Conservation (phyloP, 2,888 invertebrate species). For the Pollenia labialis region DNA sequence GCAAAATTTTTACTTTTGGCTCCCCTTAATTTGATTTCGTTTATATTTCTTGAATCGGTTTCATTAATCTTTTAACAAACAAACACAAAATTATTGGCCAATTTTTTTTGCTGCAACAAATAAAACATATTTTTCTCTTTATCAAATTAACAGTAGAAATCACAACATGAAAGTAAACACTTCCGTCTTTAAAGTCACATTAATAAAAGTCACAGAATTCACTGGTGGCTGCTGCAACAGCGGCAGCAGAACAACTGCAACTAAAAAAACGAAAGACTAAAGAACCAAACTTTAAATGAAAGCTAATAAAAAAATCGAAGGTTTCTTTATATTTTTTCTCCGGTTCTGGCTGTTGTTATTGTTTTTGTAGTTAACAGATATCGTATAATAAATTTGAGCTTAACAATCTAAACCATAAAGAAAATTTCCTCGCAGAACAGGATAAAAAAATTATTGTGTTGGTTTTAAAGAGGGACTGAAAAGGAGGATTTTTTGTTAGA, state of each 20-base stretch:
- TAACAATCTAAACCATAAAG: constrained; percentile 70
- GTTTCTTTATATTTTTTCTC: constrained; percentile 29
- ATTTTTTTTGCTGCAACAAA: constrained; percentile 46
- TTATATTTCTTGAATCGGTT: constrained; percentile 52
- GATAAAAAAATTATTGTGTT: not conserved
- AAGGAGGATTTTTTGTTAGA: constrained; percentile 8
- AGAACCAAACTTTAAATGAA: constrained; percentile 72
- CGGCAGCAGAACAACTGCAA: constrained; percentile 16
- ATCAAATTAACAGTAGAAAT: constrained; percentile 73
- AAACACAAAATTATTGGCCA: not conserved
- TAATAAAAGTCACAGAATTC: constrained; percentile 67
- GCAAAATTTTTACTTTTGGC: too few relatives aligned
- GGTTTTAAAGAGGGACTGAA: not conserved
- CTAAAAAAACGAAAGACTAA: constrained; percentile 66
- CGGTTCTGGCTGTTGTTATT: constrained; percentile 3
- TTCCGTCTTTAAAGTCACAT: constrained; percentile 74
- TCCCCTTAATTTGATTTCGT: not conserved
- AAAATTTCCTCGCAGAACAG: constrained; percentile 58
- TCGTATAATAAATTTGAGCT: constrained; percentile 70
- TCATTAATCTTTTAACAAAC: constrained; percentile 54
- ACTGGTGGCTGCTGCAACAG: constrained; percentile 2
- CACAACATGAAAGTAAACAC: constrained; percentile 73
- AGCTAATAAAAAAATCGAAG: constrained; percentile 65
- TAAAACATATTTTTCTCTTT: constrained; percentile 71
- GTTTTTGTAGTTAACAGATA: constrained; percentile 62